Evolutionary conservation across 2,797 vertebrate species (phyloP).

Genomic region (Selene dorsalis): DNA sequence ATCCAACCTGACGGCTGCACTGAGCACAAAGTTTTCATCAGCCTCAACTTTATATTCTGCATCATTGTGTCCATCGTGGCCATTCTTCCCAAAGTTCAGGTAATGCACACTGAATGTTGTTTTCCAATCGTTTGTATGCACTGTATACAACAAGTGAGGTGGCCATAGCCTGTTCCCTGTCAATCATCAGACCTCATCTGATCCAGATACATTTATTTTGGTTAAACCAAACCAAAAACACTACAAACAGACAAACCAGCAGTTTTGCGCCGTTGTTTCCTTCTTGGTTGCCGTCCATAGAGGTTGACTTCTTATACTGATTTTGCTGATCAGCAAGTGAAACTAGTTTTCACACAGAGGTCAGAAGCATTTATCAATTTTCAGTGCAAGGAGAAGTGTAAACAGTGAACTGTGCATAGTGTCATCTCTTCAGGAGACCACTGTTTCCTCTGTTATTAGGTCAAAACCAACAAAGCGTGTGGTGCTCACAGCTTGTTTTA

Average conservation of each 20-base stretch:
- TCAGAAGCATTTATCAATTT: neutral
- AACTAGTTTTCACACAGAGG: neutral
- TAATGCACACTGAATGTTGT: conserved; percentile 58
- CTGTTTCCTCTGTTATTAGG: neutral
- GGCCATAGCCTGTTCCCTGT: too few relatives aligned
- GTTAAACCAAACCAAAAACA: neutral
- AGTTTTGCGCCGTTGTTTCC: neutral
- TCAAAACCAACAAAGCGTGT: neutral
- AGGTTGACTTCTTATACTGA: neutral
- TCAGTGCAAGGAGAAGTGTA: neutral
- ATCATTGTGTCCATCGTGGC: conserved; percentile 87
- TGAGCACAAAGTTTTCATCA: conserved; percentile 90
- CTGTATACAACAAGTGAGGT: neutral
- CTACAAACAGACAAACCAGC: neutral
- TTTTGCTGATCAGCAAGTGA: neutral
- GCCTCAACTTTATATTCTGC: conserved; percentile 92
- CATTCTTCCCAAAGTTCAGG: conserved; percentile 93
- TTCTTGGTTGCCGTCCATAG: neutral
- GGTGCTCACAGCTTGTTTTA: neutral
- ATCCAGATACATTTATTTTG: neutral
- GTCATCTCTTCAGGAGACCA: neutral
- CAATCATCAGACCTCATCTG: neutral
- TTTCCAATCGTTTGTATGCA: neutral
- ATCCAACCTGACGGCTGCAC: conserved; percentile 85
- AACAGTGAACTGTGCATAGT: neutral